phyloP scores from a whole-genome alignment of 2,113 vertebrate species.

The Corythoichthys haematopterus region DNA sequence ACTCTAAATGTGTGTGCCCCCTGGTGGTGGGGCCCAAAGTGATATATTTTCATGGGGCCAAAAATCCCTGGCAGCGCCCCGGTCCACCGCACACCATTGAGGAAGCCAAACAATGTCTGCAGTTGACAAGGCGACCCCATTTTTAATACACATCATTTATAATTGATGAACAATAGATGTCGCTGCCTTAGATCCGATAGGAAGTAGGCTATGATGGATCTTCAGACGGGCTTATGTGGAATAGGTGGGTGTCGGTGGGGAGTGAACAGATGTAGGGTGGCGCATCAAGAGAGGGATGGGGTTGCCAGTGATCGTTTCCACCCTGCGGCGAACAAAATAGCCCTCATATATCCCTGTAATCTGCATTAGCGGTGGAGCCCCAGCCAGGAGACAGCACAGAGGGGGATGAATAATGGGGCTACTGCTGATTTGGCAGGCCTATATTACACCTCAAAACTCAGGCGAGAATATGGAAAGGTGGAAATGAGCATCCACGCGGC shows the following conservation, averaged over 20 bases:
- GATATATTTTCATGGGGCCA: too few relatives aligned
- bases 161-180: conserved; percentile 59
- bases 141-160: conserved; percentile 53
- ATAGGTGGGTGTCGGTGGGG: neutral
- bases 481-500: conserved; percentile 40
- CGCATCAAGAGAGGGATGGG: conserved; percentile 61
- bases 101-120: conserved; percentile 51
- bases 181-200: conserved; percentile 53
- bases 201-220: conserved; percentile 59
- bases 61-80: too few relatives aligned
- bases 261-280: conserved; percentile 64
- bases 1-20: too few relatives aligned
- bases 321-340: conserved; percentile 71
- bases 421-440: conserved; percentile 63
- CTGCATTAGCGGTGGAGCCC: conserved; percentile 65
- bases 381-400: conserved; percentile 63
- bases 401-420: conserved; percentile 67
- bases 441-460: conserved; percentile 63
- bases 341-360: conserved; percentile 73
- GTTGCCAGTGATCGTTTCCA: conserved; percentile 64
- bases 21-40: too few relatives aligned
- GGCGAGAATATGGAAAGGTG: conserved; percentile 60
- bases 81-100: conserved; percentile 36
- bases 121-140: conserved; percentile 53
- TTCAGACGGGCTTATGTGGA: conserved; percentile 50